Percentiles rank a stretch among this genome's conserved stretches.
Evolutionary conservation across 2,797 vertebrate species (phyloP).

Genomic region (Epinephelus awoara): DNA sequence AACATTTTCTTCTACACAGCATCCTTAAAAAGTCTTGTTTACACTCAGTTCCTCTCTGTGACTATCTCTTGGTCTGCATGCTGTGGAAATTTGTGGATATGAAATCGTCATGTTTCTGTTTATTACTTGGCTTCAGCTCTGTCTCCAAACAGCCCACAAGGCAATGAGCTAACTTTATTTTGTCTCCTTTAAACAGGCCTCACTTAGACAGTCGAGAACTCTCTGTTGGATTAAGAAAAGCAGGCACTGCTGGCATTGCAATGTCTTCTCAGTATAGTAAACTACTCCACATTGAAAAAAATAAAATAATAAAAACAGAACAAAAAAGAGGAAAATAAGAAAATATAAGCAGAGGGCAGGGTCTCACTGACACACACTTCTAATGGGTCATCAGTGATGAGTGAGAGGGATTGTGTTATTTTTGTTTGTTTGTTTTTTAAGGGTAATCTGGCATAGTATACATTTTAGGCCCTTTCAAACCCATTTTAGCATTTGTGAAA

Average conservation of each 20-base stretch:
- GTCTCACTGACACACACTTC: too few relatives aligned
- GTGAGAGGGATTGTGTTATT: too few relatives aligned
- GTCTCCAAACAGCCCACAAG: slow-evolving; percentile 68
- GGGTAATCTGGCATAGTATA: too few relatives aligned
- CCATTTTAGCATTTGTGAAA: background rate
- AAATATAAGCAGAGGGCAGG: too few relatives aligned
- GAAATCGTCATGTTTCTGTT: slow-evolving; percentile 73
- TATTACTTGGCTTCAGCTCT: slow-evolving; percentile 67
- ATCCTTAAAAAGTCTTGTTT: slow-evolving; percentile 56
- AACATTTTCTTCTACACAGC: slow-evolving; percentile 28
- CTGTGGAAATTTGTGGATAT: slow-evolving; percentile 69
- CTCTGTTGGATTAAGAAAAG: slow-evolving; percentile 27
- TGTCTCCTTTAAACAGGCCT: slow-evolving; percentile 51
- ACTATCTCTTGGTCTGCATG: slow-evolving; percentile 51
- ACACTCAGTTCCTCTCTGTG: slow-evolving; percentile 43
- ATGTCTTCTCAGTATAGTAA: slow-evolving; percentile 33
- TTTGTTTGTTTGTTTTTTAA: too few relatives aligned
- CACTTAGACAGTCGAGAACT: slow-evolving; percentile 27
- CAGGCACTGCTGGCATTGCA: slow-evolving; percentile 14
- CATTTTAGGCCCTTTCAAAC: too few relatives aligned
- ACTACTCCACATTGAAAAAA: background rate
- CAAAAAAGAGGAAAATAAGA: too few relatives aligned
- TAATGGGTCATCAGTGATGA: too few relatives aligned
- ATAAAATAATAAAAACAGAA: too few relatives aligned
- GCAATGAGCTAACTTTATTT: slow-evolving; percentile 65